These are phyloP conservation scores for Vombatus ursinus DNA, from an alignment of 2,113 vertebrate genomes.

Conservation along the genomic window DNA sequence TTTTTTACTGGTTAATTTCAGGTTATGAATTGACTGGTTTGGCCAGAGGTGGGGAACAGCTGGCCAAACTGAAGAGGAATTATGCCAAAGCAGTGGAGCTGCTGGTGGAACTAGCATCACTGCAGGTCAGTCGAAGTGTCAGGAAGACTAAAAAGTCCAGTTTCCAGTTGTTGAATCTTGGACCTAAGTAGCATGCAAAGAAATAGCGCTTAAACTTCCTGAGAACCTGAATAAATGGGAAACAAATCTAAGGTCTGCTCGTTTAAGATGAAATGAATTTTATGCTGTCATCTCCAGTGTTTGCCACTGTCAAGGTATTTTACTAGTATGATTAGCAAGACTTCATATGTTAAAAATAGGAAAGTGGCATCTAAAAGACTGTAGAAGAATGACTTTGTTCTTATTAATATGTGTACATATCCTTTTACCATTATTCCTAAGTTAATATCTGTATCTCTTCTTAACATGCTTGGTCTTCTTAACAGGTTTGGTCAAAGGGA, in stretches of 20 bases:
- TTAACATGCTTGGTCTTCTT: constrained; percentile 13
- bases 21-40: constrained; percentile 98
- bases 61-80: constrained; percentile 98
- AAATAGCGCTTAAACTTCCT: neutral
- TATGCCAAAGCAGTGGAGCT: constrained; percentile 98
- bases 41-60: constrained; percentile 96
- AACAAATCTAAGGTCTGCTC: neutral
- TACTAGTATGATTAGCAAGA: neutral
- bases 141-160: neutral
- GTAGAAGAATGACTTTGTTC: neutral
- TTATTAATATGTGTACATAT: neutral
- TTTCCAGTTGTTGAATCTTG: neutral
- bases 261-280: constrained; percentile 32
- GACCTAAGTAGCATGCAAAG: neutral
- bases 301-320: neutral
- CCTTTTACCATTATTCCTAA: neutral
- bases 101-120: constrained; percentile 96
- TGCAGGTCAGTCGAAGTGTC: constrained; percentile 89
- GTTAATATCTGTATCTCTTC: neutral
- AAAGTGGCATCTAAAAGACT: neutral
- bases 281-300: neutral
- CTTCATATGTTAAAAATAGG: neutral
- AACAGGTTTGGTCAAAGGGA: constrained; percentile 1
- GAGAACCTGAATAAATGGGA: neutral
- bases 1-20: constrained; percentile 72